Conservation (phyloP, 2,113 vertebrate species). For the Cinclus cinclus region DNA sequence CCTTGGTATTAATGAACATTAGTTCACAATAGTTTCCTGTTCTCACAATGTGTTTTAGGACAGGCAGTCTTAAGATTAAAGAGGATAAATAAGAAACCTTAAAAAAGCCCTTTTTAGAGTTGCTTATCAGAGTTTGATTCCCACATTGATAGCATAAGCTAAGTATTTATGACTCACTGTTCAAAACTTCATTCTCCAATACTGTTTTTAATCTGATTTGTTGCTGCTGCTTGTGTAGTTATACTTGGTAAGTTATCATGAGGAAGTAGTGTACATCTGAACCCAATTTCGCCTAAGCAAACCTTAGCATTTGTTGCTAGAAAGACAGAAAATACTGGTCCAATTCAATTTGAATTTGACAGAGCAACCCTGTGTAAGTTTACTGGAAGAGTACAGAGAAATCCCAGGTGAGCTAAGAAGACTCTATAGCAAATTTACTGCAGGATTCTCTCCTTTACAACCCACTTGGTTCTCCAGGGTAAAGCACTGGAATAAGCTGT, state of each 20-base stretch:
- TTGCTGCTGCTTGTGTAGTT: not conserved
- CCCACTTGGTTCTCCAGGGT: not conserved
- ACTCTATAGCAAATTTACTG: not conserved
- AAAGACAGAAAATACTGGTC: not conserved
- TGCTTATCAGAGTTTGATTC: slow-evolving; percentile 11
- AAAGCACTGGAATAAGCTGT: not conserved
- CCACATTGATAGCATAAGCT: not conserved
- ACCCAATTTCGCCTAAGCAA: not conserved
- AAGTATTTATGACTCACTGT: not conserved
- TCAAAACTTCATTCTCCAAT: not conserved
- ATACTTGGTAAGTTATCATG: not conserved
- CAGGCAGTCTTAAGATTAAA: not conserved
- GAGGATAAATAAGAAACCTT: not conserved
- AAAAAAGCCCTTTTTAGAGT: not conserved
- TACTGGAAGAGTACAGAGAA: not conserved
- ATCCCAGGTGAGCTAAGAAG: not conserved
- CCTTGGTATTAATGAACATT: not conserved
- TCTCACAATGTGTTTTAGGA: not conserved
- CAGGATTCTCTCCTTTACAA: not conserved
- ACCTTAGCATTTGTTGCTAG: not conserved
- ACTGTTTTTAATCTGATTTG: not conserved
- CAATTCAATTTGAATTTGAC: not conserved
- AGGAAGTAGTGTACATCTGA: not conserved
- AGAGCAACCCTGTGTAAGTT: not conserved
- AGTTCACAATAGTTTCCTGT: not conserved